phyloP scores from a whole-genome alignment of 2,888 invertebrate species.

The Drosophila mettleri region DNA sequence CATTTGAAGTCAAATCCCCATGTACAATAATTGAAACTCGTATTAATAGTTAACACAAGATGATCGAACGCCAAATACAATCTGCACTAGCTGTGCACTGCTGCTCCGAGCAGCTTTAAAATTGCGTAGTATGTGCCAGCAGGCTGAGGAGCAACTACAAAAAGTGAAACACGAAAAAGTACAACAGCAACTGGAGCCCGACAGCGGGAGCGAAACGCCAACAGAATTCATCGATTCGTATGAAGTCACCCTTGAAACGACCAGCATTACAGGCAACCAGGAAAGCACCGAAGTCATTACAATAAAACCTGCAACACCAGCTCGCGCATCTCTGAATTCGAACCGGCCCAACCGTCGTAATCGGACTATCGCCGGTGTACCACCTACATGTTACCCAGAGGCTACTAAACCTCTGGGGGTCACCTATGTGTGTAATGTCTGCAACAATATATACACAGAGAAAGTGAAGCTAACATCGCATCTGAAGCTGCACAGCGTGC shows the following conservation, averaged over 20 bases:
- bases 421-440: slow-evolving; percentile 74
- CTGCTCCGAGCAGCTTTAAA: slow-evolving; percentile 63
- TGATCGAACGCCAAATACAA: slow-evolving; percentile 57
- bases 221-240: slow-evolving; percentile 54
- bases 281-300: slow-evolving; percentile 21
- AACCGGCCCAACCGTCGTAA: slow-evolving; percentile 7
- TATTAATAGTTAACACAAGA: slow-evolving; percentile 51
- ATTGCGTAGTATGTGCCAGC: slow-evolving; percentile 59
- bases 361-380: neutral
- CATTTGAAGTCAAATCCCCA: neutral
- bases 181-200: slow-evolving; percentile 8
- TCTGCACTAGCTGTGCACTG: slow-evolving; percentile 67
- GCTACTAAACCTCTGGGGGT: neutral
- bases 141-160: slow-evolving; percentile 48
- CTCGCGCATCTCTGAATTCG: neutral
- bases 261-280: slow-evolving; percentile 17
- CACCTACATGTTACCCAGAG: neutral
- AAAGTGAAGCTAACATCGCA: slow-evolving; percentile 79
- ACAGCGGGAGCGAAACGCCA: slow-evolving; percentile 29
- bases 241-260: slow-evolving; percentile 38
- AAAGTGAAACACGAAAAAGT: slow-evolving; percentile 7
- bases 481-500: slow-evolving; percentile 76
- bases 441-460: slow-evolving; percentile 80
- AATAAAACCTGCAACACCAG: slow-evolving; percentile 15
- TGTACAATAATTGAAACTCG: neutral